Conservation (phyloP, 2,113 vertebrate genomes). For the Manacus vitellinus region DNA sequence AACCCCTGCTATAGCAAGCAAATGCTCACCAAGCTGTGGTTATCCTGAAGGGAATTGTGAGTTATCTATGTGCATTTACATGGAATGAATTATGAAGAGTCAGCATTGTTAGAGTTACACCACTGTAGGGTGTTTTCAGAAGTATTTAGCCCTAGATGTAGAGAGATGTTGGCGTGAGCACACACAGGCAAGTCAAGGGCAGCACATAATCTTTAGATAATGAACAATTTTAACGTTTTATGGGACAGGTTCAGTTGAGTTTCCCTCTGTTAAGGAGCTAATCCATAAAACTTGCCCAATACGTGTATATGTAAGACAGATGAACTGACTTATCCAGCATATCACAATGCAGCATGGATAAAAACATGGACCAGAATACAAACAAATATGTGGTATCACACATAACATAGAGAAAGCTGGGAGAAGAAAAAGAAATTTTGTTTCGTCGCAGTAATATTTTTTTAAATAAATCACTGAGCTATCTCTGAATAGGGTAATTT, state of each 20-base stretch:
- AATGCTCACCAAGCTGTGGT: background rate
- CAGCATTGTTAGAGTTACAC: background rate
- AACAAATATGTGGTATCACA: background rate
- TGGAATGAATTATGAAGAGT: background rate
- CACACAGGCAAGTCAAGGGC: background rate
- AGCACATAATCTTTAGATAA: background rate
- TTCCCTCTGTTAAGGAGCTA: background rate
- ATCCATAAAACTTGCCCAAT: background rate
- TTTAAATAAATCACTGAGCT: background rate
- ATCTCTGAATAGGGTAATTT: background rate
- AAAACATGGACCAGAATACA: background rate
- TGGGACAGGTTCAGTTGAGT: background rate
- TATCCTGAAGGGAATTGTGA: background rate
- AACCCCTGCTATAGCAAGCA: background rate
- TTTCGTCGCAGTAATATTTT: background rate
- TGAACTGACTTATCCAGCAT: background rate
- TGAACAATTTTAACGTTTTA: background rate
- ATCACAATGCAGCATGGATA: background rate
- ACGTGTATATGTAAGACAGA: background rate
- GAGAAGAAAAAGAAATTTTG: background rate
- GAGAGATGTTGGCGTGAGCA: background rate
- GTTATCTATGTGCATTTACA: background rate
- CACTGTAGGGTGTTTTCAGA: background rate
- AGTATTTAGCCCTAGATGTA: background rate
- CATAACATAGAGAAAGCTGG: background rate